These are phyloP conservation scores for Tipula unca DNA, from an alignment of 2,888 invertebrate genomes.

Conservation along the genomic window DNA sequence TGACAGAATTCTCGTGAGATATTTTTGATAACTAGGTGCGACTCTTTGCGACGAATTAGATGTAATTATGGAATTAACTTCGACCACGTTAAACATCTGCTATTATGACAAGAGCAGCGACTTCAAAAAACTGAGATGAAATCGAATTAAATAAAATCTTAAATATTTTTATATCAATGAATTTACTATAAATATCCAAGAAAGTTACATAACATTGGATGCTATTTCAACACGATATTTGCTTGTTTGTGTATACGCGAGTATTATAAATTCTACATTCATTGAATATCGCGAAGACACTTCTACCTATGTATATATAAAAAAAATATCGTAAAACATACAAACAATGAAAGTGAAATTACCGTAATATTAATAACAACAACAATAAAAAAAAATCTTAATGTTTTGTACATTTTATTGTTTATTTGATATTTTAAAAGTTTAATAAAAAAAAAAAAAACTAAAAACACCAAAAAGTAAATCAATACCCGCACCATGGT, in stretches of 20 bases:
- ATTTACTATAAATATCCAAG: no score
- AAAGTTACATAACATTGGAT: background rate
- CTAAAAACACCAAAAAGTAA: background rate
- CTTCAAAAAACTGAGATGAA: no score
- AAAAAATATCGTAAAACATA: background rate
- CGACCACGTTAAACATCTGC: no score
- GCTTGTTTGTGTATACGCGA: background rate
- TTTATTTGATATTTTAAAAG: constrained; percentile 1
- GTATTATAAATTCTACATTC: background rate
- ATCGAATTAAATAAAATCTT: no score
- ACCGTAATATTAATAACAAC: background rate
- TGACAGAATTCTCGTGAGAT: no score
- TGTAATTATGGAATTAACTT: no score
- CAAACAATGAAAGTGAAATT: background rate
- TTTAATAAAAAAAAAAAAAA: background rate
- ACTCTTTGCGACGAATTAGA: no score
- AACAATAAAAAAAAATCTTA: background rate
- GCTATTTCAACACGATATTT: background rate
- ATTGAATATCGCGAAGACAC: background rate
- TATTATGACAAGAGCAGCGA: no score
- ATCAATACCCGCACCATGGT: background rate
- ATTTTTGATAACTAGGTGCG: no score
- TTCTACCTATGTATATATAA: no score
- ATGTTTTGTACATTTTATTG: background rate
- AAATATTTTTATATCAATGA: no score